Evolutionary conservation across 2,797 vertebrate species (phyloP).

Genomic region (Scyliorhinus canicula): DNA sequence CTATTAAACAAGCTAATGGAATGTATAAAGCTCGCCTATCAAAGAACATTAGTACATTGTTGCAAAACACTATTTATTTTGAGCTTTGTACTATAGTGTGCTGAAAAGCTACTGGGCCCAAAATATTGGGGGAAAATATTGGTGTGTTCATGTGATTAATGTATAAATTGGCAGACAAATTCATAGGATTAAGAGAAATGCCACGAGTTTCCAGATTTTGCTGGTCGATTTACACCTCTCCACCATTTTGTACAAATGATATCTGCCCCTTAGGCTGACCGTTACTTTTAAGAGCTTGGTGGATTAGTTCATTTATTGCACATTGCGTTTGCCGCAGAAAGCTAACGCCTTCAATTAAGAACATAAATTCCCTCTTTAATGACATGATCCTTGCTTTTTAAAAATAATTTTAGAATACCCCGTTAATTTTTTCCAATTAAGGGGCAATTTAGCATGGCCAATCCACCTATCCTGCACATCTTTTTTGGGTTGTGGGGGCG

Average conservation of each 20-base stretch:
- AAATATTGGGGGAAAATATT: background rate
- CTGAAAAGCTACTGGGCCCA: background rate
- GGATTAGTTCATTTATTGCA: background rate
- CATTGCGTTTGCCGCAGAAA: background rate
- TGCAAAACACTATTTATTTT: background rate
- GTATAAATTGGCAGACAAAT: background rate
- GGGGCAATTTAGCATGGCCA: too few relatives aligned
- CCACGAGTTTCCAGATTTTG: background rate
- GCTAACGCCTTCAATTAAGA: background rate
- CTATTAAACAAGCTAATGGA: background rate
- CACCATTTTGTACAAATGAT: background rate
- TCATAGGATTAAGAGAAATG: background rate
- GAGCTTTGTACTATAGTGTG: background rate
- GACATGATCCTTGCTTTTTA: too few relatives aligned
- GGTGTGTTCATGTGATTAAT: background rate
- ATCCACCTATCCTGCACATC: too few relatives aligned
- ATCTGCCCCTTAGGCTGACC: background rate
- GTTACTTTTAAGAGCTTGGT: background rate
- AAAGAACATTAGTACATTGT: background rate
- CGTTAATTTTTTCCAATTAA: too few relatives aligned
- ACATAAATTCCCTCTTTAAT: background rate
- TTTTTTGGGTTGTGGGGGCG: too few relatives aligned
- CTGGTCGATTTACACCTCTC: background rate
- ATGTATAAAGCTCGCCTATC: slow-evolving; percentile 3
- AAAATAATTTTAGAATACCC: too few relatives aligned